These are phyloP conservation scores for Arctia plantaginis DNA, from an alignment of 2,888 invertebrate species.

Conservation along the genomic window DNA sequence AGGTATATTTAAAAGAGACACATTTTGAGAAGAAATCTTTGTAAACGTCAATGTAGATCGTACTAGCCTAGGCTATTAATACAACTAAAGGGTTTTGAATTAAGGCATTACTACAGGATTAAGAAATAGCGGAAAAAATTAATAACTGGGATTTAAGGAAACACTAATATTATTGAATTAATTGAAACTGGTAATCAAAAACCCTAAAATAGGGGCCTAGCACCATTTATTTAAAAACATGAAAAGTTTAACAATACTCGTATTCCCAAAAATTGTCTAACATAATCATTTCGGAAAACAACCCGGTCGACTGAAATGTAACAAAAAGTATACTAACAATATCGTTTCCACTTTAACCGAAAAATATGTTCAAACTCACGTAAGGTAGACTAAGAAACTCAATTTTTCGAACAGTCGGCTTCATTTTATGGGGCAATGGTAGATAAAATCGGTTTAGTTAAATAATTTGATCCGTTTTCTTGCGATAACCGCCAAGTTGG, in stretches of 20 bases:
- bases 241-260: not conserved
- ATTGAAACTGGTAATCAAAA: not conserved
- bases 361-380: constrained; percentile 40
- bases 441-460: constrained; percentile 51
- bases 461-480: constrained; percentile 55
- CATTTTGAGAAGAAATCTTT: too few species aligned
- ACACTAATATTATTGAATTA: not conserved
- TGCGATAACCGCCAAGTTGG: constrained; percentile 46
- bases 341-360: constrained; percentile 38
- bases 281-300: not conserved
- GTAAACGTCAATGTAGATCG: too few species aligned
- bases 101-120: too few species aligned
- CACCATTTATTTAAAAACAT: not conserved
- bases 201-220: not conserved
- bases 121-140: too few species aligned
- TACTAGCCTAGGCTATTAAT: too few species aligned
- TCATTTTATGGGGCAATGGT: constrained; percentile 36
- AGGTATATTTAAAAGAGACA: too few species aligned
- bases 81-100: too few species aligned
- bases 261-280: not conserved
- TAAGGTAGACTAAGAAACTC: constrained; percentile 14
- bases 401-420: constrained; percentile 36
- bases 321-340: constrained; percentile 29
- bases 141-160: not conserved
- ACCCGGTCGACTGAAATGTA: constrained; percentile 16